A percentile compares a stretch with the other conserved stretches of the same genome.
These are phyloP conservation scores for Lutra lutra DNA, from an alignment of 2,797 vertebrate species.

Conservation along the genomic window DNA sequence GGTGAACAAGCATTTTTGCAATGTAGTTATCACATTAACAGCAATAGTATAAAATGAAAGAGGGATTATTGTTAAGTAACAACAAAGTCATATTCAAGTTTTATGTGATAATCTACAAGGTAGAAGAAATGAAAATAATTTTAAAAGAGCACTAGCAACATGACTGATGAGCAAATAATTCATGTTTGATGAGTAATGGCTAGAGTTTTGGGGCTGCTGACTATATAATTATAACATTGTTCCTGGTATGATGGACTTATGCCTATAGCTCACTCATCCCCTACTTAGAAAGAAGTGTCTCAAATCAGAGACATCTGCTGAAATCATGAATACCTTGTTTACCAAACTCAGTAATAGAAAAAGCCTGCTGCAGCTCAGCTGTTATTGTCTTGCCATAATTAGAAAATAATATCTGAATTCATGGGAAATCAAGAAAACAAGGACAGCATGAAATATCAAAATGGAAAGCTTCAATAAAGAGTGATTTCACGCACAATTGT, in stretches of 20 bases:
- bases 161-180: neutral
- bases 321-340: conserved; percentile 48
- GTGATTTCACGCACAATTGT: conserved; percentile 15
- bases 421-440: conserved; percentile 73
- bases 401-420: conserved; percentile 77
- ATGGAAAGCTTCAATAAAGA: neutral
- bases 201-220: neutral
- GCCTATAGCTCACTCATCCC: neutral
- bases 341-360: conserved; percentile 64
- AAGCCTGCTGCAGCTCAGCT: conserved; percentile 73
- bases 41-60: neutral
- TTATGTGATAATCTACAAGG: neutral
- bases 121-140: neutral
- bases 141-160: neutral
- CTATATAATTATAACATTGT: neutral
- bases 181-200: neutral
- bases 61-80: neutral
- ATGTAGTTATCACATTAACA: neutral
- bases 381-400: conserved; percentile 73
- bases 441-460: conserved; percentile 41
- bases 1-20: neutral
- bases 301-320: conserved; percentile 25
- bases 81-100: neutral
- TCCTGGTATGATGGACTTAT: neutral
- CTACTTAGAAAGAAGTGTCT: neutral